Conservation (phyloP, 2,797 vertebrate genomes). For the Ceryle rudis region DNA sequence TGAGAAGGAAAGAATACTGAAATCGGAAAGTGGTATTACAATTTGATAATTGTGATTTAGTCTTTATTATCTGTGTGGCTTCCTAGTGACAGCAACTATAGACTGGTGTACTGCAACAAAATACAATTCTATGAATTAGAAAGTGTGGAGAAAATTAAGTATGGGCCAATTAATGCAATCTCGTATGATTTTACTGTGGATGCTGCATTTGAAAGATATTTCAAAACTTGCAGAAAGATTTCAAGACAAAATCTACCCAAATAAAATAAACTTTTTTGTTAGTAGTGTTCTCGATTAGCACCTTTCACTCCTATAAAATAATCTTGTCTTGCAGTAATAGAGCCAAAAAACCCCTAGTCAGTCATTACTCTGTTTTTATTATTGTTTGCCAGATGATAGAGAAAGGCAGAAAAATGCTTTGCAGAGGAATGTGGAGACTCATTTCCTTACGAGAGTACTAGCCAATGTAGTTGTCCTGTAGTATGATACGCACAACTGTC, state of each 20-base stretch:
- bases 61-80: not conserved
- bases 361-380: not conserved
- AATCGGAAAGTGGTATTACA: not conserved
- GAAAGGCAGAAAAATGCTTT: not conserved
- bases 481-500: not conserved
- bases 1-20: not conserved
- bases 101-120: not conserved
- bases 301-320: not conserved
- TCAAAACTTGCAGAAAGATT: not conserved
- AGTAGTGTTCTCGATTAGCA: not conserved
- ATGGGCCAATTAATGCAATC: not conserved
- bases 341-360: not conserved
- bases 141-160: not conserved
- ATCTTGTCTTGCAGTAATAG: not conserved
- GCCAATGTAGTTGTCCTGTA: not conserved
- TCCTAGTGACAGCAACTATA: not conserved
- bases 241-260: not conserved
- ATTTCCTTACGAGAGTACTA: not conserved
- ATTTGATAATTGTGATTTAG: not conserved
- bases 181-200: not conserved
- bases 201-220: not conserved
- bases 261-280: not conserved
- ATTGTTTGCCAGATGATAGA: not conserved
- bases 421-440: not conserved
- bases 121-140: not conserved